phyloP scores from a whole-genome alignment of 2,113 vertebrate genomes.

The Pogona vitticeps region DNA sequence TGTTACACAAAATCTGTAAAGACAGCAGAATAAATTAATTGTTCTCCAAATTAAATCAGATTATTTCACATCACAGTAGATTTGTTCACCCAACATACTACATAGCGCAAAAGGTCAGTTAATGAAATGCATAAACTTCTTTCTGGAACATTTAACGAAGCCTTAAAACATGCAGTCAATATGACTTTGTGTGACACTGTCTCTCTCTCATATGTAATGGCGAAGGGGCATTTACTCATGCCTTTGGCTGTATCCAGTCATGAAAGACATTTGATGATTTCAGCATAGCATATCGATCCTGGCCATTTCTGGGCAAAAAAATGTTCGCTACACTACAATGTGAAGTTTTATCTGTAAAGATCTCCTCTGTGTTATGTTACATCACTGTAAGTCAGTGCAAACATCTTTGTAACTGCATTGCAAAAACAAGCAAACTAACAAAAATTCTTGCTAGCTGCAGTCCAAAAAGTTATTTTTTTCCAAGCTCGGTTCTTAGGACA shows the following conservation, averaged over 20 bases:
- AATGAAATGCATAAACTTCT: conserved; percentile 39
- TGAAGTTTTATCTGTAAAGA: neutral
- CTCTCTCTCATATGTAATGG: conserved; percentile 22
- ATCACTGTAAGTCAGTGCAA: conserved; percentile 24
- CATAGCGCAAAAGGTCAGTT: conserved; percentile 4
- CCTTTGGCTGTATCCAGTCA: conserved; percentile 37
- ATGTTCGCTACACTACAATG: conserved; percentile 30
- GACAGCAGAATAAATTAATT: conserved; percentile 10
- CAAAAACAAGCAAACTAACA: too few species aligned
- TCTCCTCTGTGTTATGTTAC: conserved; percentile 24
- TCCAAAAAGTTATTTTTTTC: too few species aligned
- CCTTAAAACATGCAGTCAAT: conserved; percentile 17
- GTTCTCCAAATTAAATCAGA: conserved; percentile 40
- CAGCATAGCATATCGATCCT: conserved; percentile 55
- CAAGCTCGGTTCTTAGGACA: too few species aligned
- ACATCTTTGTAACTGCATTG: neutral
- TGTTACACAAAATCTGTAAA: conserved; percentile 23
- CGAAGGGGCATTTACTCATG: conserved; percentile 25
- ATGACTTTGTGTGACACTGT: conserved; percentile 34
- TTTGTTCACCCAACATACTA: neutral
- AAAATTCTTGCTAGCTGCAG: too few species aligned
- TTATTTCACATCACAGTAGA: conserved; percentile 39
- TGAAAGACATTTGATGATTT: conserved; percentile 52
- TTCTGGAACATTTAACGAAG: conserved; percentile 46
- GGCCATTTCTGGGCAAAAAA: conserved; percentile 19